phyloP scores from a whole-genome alignment of 2,113 vertebrate species.

The Sakesphorus luctuosus region DNA sequence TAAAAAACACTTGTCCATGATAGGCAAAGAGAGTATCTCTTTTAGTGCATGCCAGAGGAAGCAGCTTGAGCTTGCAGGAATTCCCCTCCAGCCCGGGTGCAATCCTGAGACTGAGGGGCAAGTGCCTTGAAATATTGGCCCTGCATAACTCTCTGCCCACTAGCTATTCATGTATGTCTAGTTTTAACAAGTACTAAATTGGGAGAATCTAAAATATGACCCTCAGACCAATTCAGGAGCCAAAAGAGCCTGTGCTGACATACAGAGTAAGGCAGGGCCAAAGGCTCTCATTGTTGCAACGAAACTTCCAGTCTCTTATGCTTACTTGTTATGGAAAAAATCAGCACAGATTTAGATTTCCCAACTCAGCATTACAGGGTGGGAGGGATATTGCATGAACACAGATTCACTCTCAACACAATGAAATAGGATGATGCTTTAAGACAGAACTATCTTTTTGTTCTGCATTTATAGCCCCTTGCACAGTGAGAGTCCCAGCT shows the following conservation, averaged over 20 bases:
- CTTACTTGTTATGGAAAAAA: conserved; percentile 15
- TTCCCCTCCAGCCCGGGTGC: background rate
- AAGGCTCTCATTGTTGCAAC: background rate
- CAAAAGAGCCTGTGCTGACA: background rate
- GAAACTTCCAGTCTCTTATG: background rate
- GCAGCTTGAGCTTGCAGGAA: background rate
- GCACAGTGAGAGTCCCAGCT: conserved; percentile 5
- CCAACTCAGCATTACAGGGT: background rate
- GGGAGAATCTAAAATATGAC: background rate
- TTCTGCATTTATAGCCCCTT: background rate
- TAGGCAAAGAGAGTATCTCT: background rate
- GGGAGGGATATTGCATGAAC: background rate
- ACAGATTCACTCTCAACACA: background rate
- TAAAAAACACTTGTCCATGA: background rate
- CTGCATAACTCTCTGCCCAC: background rate
- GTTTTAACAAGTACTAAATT: conserved; percentile 16
- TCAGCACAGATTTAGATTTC: background rate
- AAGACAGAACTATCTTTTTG: conserved; percentile 6
- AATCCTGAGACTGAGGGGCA: background rate
- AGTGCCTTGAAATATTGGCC: background rate
- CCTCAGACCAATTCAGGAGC: background rate
- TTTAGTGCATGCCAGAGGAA: background rate
- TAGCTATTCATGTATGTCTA: background rate
- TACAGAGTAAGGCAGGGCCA: background rate
- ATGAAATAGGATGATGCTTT: background rate